Conservation (phyloP, 1,140 invertebrate species). For the Protaetia brevitarsis region DNA sequence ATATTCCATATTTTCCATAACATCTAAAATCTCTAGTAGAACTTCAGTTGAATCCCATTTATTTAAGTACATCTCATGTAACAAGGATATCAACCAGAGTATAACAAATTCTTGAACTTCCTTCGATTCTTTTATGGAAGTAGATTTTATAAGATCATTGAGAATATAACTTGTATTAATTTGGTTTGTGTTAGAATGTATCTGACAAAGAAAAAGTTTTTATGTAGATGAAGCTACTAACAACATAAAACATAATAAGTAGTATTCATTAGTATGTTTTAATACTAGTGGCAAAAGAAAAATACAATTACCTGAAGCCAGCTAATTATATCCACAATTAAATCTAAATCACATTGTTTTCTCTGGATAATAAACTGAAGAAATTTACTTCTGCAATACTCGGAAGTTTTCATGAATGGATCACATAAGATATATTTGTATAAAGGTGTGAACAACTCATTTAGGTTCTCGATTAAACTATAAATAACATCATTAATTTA, state of each 20-base stretch:
- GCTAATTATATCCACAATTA: constrained; percentile 10
- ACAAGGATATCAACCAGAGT: constrained; percentile 47
- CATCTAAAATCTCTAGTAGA: constrained; percentile 41
- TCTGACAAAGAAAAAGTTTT: constrained; percentile 14
- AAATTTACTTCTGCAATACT: constrained; percentile 4
- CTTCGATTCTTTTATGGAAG: constrained; percentile 39
- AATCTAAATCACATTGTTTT: neutral
- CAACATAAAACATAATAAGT: too few species aligned
- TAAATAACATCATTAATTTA: constrained; percentile 29
- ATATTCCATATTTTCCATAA: constrained; percentile 44
- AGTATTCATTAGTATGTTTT: too few species aligned
- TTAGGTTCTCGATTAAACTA: constrained; percentile 48
- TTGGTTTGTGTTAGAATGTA: neutral
- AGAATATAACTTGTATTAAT: constrained; percentile 28
- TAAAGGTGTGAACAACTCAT: constrained; percentile 42
- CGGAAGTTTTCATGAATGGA: constrained; percentile 13
- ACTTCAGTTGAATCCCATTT: constrained; percentile 51
- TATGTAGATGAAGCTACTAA: too few species aligned
- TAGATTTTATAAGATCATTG: constrained; percentile 40
- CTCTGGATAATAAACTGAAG: neutral
- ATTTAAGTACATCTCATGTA: constrained; percentile 46
- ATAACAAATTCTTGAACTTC: constrained; percentile 44
- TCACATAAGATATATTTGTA: constrained; percentile 25
- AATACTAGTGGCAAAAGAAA: neutral
- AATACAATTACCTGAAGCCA: constrained; percentile 27